Percentiles rank a stretch among this genome's conserved stretches.
Conservation (phyloP, 2,113 vertebrate species). For the Ondatra zibethicus region DNA sequence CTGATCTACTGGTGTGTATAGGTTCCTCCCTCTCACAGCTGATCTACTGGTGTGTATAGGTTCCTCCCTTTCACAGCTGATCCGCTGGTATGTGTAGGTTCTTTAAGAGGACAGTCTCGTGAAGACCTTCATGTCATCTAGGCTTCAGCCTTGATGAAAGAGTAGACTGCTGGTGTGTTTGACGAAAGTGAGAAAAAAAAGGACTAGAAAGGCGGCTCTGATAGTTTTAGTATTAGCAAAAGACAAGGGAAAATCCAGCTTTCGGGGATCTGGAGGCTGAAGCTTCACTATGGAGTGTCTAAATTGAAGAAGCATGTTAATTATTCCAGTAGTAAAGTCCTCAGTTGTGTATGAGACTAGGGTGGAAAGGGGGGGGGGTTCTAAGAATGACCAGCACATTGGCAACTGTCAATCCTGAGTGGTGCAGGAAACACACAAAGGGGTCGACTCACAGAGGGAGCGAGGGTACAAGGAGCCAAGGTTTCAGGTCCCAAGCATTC, state of each 20-base stretch:
- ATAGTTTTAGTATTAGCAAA: neutral
- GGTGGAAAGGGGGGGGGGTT: neutral
- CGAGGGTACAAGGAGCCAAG: neutral
- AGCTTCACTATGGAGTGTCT: neutral
- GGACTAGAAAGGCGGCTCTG: neutral
- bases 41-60: no score
- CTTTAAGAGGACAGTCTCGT: neutral
- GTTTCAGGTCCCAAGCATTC: neutral
- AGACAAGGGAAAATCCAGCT: neutral
- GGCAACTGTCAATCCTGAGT: neutral
- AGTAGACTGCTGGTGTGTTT: no score
- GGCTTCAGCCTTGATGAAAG: neutral
- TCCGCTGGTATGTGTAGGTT: neutral
- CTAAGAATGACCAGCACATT: neutral
- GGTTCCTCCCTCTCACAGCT: no score
- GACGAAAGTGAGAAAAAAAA: neutral
- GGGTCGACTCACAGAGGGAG: neutral
- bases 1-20: accelerated
- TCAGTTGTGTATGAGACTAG: neutral
- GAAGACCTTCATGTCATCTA: neutral
- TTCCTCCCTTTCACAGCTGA: no score
- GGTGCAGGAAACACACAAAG: neutral
- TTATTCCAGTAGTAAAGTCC: neutral
- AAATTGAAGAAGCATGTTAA: neutral
- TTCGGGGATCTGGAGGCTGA: accelerated